Evolutionary conservation across 2,797 vertebrate genomes (phyloP).

Genomic region (Smutsia gigantea): DNA sequence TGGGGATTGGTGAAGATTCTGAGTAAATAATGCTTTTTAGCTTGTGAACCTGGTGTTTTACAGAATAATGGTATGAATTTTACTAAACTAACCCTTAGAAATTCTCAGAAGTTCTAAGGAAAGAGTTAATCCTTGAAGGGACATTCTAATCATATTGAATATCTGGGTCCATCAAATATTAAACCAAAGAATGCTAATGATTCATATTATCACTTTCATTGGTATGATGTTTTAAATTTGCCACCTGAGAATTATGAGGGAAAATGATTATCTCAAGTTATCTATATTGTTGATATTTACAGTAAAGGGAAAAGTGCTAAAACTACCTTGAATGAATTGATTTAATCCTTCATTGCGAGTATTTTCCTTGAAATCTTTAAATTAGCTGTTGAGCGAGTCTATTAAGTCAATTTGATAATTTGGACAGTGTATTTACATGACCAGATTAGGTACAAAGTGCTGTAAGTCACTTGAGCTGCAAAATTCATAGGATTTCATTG

Average conservation of each 20-base stretch:
- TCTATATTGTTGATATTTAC: not conserved
- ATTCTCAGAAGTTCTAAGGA: not conserved
- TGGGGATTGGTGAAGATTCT: not conserved
- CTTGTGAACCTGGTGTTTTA: not conserved
- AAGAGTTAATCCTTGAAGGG: not conserved
- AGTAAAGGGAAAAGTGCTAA: constrained; percentile 23
- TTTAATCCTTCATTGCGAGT: constrained; percentile 7
- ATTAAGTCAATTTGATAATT: constrained; percentile 36
- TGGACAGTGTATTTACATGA: not conserved
- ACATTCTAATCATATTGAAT: not conserved
- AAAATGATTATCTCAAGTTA: not conserved
- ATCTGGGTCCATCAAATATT: not conserved
- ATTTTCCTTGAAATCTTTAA: constrained; percentile 6
- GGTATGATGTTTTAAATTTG: not conserved
- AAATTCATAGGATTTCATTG: constrained; percentile 2
- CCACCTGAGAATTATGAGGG: constrained; percentile 48
- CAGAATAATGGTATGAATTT: not conserved
- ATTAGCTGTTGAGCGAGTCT: not conserved
- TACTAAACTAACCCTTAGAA: not conserved
- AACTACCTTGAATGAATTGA: not conserved
- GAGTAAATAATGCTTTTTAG: constrained; percentile 21
- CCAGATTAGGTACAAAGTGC: not conserved
- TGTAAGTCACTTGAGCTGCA: constrained; percentile 8
- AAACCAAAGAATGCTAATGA: constrained; percentile 44
- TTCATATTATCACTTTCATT: not conserved